These are phyloP conservation scores for Aphidoletes aphidimyza DNA, from an alignment of 2,888 invertebrate species.

Conservation along the genomic window DNA sequence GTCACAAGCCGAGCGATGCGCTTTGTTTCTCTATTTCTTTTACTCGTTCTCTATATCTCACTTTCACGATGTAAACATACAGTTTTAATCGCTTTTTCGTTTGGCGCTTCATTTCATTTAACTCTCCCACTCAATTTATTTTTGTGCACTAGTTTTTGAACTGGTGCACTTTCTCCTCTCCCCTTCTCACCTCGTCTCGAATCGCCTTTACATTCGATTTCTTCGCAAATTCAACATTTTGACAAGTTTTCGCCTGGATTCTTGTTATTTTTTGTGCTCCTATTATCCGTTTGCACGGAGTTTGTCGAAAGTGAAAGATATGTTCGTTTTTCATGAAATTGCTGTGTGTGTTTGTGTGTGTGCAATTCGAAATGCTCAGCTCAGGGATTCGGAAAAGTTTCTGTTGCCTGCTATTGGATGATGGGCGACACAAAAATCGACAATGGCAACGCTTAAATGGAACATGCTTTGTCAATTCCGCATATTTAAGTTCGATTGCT, in stretches of 20 bases:
- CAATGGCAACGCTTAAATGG: not conserved
- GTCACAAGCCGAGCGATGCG: not conserved
- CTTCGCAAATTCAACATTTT: not conserved
- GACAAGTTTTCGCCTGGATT: constrained; percentile 28
- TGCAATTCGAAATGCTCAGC: too few relatives aligned
- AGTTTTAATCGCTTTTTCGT: constrained; percentile 39
- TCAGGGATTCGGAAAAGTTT: too few relatives aligned
- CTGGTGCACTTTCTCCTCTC: too few relatives aligned
- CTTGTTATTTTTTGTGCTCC: not conserved
- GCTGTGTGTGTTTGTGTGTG: too few relatives aligned
- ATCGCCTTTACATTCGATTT: too few relatives aligned
- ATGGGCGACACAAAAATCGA: not conserved
- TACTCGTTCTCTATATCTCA: not conserved
- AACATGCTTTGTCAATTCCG: too few relatives aligned
- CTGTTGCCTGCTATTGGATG: not conserved
- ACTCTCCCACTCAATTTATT: not conserved
- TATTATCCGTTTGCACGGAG: not conserved
- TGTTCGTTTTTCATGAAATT: not conserved
- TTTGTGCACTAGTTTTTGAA: not conserved
- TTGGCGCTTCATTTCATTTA: constrained; percentile 22
- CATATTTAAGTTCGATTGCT: not conserved
- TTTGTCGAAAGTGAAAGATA: not conserved
- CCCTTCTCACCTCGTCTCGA: too few relatives aligned
- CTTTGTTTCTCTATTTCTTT: not conserved
- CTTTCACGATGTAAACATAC: not conserved